Conservation (phyloP, 1,140 invertebrate species). For the Penaeus chinensis region DNA sequence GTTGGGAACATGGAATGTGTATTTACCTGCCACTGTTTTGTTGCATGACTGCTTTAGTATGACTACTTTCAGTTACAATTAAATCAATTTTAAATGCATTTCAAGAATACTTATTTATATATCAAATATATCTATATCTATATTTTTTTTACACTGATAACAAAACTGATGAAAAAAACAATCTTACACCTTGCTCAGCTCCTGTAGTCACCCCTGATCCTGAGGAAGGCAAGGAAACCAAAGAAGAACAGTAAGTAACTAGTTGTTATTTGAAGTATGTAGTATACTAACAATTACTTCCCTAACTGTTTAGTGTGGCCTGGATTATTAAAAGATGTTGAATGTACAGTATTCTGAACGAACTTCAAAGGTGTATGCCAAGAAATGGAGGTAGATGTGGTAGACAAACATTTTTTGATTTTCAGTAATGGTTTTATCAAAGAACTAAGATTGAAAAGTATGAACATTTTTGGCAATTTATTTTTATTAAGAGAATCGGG, state of each 20-base stretch:
- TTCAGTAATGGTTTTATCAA: too few species aligned
- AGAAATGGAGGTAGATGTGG: too few species aligned
- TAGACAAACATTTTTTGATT: too few species aligned
- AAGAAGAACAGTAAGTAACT: slow-evolving; percentile 52
- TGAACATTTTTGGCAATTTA: too few species aligned
- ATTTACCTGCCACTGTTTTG: not conserved
- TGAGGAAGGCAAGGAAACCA: slow-evolving; percentile 47
- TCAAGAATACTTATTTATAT: not conserved
- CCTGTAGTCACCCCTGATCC: slow-evolving; percentile 34
- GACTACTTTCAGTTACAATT: not conserved
- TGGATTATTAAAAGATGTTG: not conserved
- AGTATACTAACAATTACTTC: not conserved
- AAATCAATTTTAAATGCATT: not conserved
- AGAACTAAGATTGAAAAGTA: too few species aligned
- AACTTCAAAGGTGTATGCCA: too few species aligned
- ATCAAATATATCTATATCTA: not conserved
- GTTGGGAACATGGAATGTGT: not conserved
- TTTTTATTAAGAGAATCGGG: too few species aligned
- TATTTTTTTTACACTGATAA: not conserved
- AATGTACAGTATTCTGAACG: too few species aligned
- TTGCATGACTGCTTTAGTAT: slow-evolving; percentile 33
- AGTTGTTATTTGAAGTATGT: not conserved
- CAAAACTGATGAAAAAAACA: slow-evolving; percentile 14
- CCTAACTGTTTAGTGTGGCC: not conserved
- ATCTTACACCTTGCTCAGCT: slow-evolving; percentile 39